Evolutionary conservation across 2,888 invertebrate species (phyloP).

Genomic region (Julus scanicus): DNA sequence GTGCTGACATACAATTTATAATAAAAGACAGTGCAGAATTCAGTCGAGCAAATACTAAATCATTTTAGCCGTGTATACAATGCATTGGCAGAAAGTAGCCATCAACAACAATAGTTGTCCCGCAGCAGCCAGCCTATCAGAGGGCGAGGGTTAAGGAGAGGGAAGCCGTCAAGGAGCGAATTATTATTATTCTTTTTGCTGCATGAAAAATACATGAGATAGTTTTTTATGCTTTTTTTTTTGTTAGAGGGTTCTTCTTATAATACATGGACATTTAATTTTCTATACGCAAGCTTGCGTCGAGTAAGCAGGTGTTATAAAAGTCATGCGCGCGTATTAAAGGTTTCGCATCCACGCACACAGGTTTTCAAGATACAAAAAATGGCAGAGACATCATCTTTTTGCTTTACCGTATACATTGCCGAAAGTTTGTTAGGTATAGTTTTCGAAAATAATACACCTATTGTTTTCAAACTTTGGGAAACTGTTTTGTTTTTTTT

Average conservation of each 20-base stretch:
- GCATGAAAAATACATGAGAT: constrained; percentile 27
- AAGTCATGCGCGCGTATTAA: constrained; percentile 29
- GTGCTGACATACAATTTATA: neutral
- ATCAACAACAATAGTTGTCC: constrained; percentile 19
- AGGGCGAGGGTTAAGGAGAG: constrained; percentile 28
- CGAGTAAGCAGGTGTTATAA: constrained; percentile 36
- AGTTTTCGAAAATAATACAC: neutral
- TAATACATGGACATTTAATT: constrained; percentile 30
- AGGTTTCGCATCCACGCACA: constrained; percentile 39
- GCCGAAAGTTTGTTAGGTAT: neutral
- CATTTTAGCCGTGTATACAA: neutral
- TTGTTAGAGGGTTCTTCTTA: neutral
- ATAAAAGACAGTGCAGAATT: constrained; percentile 7
- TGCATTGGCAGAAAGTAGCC: constrained; percentile 39
- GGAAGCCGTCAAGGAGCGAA: constrained; percentile 14
- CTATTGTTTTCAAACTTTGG: too few species aligned
- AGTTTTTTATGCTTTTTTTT: neutral
- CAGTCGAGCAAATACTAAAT: constrained; percentile 39
- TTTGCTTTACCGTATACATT: neutral
- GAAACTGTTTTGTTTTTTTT: too few species aligned
- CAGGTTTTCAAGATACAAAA: neutral
- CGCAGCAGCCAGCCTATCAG: constrained; percentile 2
- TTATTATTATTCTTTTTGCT: constrained; percentile 40
- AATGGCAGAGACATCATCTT: neutral
- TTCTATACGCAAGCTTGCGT: constrained; percentile 36